A percentile compares a stretch with the other conserved stretches of the same genome.
Conservation (phyloP, 2,888 invertebrate genomes). For the Volucella zonaria region DNA sequence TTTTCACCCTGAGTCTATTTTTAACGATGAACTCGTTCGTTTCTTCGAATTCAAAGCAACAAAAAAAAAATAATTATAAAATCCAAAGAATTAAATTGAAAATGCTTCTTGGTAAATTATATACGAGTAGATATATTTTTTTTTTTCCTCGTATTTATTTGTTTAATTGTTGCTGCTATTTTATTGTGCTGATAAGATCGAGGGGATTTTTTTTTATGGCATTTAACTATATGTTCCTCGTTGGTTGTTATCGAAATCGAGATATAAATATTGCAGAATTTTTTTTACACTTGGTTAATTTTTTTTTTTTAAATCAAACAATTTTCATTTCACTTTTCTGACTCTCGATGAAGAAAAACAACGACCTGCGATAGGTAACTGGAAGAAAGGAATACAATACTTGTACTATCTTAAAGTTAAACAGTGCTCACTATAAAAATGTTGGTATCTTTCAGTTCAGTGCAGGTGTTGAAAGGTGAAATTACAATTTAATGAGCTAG, state of each 20-base stretch:
- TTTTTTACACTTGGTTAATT: no score
- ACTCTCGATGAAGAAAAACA: background rate
- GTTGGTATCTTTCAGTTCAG: background rate
- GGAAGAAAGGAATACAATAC: no score
- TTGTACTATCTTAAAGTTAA: no score
- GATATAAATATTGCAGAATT: slow-evolving; percentile 2
- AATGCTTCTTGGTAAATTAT: slow-evolving; percentile 52
- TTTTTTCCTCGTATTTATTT: slow-evolving; percentile 36
- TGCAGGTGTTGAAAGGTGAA: slow-evolving; percentile 45
- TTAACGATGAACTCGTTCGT: slow-evolving; percentile 74
- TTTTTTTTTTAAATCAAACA: no score
- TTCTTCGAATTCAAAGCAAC: slow-evolving; percentile 62
- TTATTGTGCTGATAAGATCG: slow-evolving; percentile 41
- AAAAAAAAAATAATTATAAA: slow-evolving; percentile 14
- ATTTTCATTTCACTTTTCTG: slow-evolving; percentile 12
- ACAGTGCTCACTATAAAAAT: background rate
- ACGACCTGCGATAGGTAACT: background rate
- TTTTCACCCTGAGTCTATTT: slow-evolving; percentile 74
- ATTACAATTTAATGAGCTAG: slow-evolving; percentile 56
- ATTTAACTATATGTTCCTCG: no score
- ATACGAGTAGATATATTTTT: background rate
- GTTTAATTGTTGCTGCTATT: slow-evolving; percentile 56
- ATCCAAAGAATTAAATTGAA: slow-evolving; percentile 61
- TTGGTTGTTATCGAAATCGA: background rate
- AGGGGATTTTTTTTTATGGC: slow-evolving; percentile 10